Evolutionary conservation across 2,113 vertebrate species (phyloP).

Genomic region (Charina bottae): DNA sequence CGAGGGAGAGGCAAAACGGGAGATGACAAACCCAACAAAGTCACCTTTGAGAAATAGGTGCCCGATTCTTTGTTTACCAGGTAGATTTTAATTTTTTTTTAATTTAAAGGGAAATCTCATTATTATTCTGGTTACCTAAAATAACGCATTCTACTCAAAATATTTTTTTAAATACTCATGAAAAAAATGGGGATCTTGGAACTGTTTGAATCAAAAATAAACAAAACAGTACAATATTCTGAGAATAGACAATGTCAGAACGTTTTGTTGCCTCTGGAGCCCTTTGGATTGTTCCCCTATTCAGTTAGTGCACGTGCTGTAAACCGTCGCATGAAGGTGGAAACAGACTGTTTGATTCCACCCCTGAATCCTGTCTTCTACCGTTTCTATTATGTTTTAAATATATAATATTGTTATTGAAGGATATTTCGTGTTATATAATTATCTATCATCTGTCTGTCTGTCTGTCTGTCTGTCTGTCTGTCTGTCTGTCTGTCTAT

Average conservation of each 20-base stretch:
- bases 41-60: constrained; percentile 24
- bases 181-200: constrained; percentile 26
- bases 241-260: not conserved
- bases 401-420: not conserved
- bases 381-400: constrained; percentile 5
- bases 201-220: not conserved
- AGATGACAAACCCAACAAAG: constrained; percentile 12
- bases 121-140: constrained; percentile 54
- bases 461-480: not conserved
- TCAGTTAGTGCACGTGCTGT: not conserved
- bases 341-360: not conserved
- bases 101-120: not conserved
- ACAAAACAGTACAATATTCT: constrained; percentile 9
- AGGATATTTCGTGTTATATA: not conserved
- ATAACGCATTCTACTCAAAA: constrained; percentile 49
- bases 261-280: not conserved
- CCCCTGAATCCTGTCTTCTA: not conserved
- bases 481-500: not conserved
- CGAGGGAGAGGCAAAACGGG: not conserved
- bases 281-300: constrained; percentile 13
- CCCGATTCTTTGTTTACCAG: constrained; percentile 37
- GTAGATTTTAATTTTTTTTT: not conserved
- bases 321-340: not conserved
- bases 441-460: not conserved
- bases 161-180: constrained; percentile 5